Conservation (phyloP, 2,888 invertebrate species). For the Zygothrica quintamaculata region DNA sequence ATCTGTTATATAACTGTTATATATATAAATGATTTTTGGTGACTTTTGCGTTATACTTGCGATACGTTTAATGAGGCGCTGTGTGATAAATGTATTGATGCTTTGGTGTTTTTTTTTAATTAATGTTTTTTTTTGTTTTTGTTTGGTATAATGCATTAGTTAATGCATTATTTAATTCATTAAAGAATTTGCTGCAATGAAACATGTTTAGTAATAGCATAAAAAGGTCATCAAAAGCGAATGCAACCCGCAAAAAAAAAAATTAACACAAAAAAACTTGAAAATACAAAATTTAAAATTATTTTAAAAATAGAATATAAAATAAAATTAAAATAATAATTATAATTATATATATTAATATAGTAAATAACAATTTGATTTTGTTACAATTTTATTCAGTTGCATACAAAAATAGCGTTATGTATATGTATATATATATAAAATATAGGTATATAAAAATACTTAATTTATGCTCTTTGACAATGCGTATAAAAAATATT, state of each 20-base stretch:
- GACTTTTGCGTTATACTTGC: too few relatives aligned
- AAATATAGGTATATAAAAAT: constrained; percentile 58
- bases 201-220: constrained; percentile 66
- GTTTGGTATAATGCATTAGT: constrained; percentile 47
- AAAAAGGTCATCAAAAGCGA: constrained; percentile 26
- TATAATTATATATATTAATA: neutral
- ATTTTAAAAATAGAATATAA: too few relatives aligned
- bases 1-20: too few relatives aligned
- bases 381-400: constrained; percentile 75
- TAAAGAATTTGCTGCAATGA: constrained; percentile 68
- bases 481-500: constrained; percentile 71
- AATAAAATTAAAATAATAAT: constrained; percentile 13
- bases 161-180: constrained; percentile 47
- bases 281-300: too few relatives aligned
- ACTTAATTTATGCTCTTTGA: constrained; percentile 57
- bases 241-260: constrained; percentile 36
- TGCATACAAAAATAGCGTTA: constrained; percentile 74
- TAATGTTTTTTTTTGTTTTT: too few relatives aligned
- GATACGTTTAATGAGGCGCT: constrained; percentile 65
- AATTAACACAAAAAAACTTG: constrained; percentile 12
- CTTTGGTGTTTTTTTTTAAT: neutral
- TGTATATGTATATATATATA: constrained; percentile 49
- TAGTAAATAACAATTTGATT: constrained; percentile 60
- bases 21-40: too few relatives aligned
- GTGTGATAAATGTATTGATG: constrained; percentile 30